Evolutionary conservation across 2,797 vertebrate species (phyloP).

Genomic region (Gambusia yucatana): DNA sequence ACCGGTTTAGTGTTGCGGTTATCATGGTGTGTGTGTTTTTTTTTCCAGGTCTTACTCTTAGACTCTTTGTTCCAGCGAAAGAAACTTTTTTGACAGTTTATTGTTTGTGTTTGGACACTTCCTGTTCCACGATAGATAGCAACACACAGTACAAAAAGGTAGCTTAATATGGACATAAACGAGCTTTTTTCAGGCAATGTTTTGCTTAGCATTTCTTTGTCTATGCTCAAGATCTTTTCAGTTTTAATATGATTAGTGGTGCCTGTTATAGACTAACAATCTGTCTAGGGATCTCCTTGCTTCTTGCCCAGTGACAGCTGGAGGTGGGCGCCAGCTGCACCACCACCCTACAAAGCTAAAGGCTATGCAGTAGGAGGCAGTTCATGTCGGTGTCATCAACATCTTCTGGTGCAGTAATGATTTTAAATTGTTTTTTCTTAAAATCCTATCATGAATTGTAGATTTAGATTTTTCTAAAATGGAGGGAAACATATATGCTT

Average conservation of each 20-base stretch:
- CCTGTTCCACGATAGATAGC: background rate
- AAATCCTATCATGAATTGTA: background rate
- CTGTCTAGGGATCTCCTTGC: background rate
- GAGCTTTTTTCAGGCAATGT: background rate
- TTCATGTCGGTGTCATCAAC: too few relatives aligned
- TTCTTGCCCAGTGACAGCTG: background rate
- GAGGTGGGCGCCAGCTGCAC: background rate
- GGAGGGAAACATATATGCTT: background rate
- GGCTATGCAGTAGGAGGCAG: background rate
- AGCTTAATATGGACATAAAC: background rate
- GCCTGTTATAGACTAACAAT: background rate
- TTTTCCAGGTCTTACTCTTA: background rate
- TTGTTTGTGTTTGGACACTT: background rate
- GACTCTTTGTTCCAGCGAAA: background rate
- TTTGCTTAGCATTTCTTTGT: background rate
- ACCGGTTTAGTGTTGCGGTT: background rate
- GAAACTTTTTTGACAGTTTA: background rate
- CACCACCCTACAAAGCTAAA: background rate
- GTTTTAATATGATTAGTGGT: background rate
- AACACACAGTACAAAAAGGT: background rate
- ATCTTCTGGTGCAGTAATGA: background rate
- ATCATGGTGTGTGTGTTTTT: background rate
- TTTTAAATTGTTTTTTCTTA: background rate
- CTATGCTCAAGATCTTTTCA: background rate
- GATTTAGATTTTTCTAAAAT: background rate